A percentile compares a stretch with the other conserved stretches of the same genome.
Conservation (phyloP, 2,797 vertebrate genomes). For the Neosilurus mollespiculum region DNA sequence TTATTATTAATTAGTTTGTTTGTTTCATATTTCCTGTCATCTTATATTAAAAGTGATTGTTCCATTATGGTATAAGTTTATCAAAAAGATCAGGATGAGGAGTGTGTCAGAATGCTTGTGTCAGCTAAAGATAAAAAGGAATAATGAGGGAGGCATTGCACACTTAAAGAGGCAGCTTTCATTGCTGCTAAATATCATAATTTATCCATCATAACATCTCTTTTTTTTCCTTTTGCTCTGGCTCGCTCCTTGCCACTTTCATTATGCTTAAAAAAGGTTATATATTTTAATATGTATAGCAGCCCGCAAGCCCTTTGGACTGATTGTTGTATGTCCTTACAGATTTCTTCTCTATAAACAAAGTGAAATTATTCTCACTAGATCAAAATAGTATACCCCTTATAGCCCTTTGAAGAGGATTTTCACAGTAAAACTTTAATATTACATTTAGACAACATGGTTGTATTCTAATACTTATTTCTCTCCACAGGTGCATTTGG, state of each 20-base stretch:
- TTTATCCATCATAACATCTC: conserved; percentile 43
- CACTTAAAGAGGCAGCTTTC: conserved; percentile 49
- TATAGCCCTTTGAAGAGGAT: conserved; percentile 16
- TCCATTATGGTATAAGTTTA: neutral
- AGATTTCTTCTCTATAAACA: neutral
- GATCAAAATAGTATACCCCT: neutral
- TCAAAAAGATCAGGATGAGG: neutral
- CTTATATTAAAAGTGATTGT: neutral
- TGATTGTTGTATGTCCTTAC: conserved; percentile 6
- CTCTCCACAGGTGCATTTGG: conserved; percentile 68
- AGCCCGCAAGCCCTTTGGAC: conserved; percentile 41
- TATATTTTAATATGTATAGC: conserved; percentile 24
- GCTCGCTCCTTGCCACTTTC: neutral
- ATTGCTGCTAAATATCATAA: conserved; percentile 19
- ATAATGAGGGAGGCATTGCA: conserved; percentile 46
- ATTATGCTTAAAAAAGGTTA: conserved; percentile 39
- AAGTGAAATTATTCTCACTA: conserved; percentile 16
- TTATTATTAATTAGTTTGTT: too few relatives aligned
- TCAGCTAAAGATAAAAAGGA: conserved; percentile 29
- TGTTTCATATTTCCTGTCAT: too few relatives aligned
- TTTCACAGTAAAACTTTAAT: neutral
- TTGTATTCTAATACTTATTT: conserved; percentile 56
- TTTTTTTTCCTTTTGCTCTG: conserved; percentile 28
- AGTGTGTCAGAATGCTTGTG: conserved; percentile 19
- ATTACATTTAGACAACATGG: conserved; percentile 46